A percentile compares a stretch with the other conserved stretches of the same genome.
These are phyloP conservation scores for Bombus pascuorum DNA, from an alignment of 1,140 invertebrate species.

Conservation along the genomic window DNA sequence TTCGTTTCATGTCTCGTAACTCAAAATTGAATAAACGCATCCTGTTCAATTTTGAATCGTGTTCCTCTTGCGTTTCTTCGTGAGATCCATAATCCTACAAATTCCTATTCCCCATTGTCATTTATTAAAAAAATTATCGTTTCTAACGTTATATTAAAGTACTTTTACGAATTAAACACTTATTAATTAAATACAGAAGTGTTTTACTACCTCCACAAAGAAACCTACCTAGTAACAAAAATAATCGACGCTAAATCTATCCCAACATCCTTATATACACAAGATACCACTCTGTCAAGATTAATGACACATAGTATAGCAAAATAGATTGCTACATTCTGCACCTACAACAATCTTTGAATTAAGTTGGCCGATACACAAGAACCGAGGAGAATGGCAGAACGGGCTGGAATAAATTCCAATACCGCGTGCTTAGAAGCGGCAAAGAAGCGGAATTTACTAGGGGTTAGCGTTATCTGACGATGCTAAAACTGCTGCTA, in stretches of 20 bases:
- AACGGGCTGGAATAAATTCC: slow-evolving; percentile 31
- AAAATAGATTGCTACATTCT: neutral
- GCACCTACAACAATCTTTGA: neutral
- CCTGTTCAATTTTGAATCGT: neutral
- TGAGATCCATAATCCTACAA: neutral
- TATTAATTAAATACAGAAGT: too few relatives aligned
- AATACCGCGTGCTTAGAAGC: neutral
- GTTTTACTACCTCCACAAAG: too few relatives aligned
- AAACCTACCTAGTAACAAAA: too few relatives aligned
- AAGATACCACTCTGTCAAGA: neutral
- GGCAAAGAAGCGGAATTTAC: slow-evolving; percentile 44
- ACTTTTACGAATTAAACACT: neutral
- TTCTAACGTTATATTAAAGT: neutral
- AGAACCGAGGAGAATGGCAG: neutral
- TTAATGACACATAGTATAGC: neutral
- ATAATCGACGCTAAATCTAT: neutral
- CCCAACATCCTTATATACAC: neutral
- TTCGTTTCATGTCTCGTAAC: neutral
- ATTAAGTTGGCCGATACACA: neutral
- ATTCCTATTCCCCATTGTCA: neutral
- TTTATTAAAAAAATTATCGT: neutral
- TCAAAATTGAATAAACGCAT: slow-evolving; percentile 8
- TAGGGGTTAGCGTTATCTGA: slow-evolving; percentile 29
- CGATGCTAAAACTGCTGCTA: slow-evolving; percentile 31
- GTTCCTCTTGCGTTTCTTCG: too few relatives aligned